Conservation (phyloP, 2,888 invertebrate genomes). For the Ormyrus rosae region DNA sequence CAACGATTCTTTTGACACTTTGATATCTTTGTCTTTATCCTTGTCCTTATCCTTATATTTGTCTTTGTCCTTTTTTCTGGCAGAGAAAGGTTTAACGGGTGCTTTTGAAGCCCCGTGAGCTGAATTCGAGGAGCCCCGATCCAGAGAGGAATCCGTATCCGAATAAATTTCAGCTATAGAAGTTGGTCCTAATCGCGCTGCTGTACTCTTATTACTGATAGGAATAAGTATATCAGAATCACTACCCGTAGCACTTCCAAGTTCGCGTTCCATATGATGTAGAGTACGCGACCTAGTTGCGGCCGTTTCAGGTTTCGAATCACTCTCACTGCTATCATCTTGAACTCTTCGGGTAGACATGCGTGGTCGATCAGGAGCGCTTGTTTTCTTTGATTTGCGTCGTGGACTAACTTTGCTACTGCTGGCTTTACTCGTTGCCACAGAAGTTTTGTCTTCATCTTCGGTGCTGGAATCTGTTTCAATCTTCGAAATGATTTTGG, state of each 20-base stretch:
- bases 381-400: constrained; percentile 69
- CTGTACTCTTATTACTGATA: constrained; percentile 75
- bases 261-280: constrained; percentile 86
- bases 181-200: constrained; percentile 71
- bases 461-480: constrained; percentile 79
- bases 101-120: constrained; percentile 87
- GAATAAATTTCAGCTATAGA: constrained; percentile 88
- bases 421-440: constrained; percentile 65
- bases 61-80: constrained; percentile 74
- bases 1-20: constrained; percentile 64
- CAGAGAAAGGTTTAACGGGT: constrained; percentile 57
- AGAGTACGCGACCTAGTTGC: constrained; percentile 79
- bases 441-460: constrained; percentile 77
- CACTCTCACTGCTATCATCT: constrained; percentile 72
- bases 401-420: constrained; percentile 61
- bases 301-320: constrained; percentile 60
- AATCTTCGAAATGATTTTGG: constrained; percentile 65
- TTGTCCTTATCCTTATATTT: constrained; percentile 75
- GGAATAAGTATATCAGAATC: constrained; percentile 89
- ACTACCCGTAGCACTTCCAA: constrained; percentile 82
- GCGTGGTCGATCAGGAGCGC: constrained; percentile 76
- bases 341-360: constrained; percentile 69
- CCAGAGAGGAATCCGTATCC: constrained; percentile 84
- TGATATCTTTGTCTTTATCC: constrained; percentile 76
- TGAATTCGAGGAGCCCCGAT: constrained; percentile 80